Evolutionary conservation across 2,888 invertebrate species (phyloP).

Genomic region (Clistopyga incitator): DNA sequence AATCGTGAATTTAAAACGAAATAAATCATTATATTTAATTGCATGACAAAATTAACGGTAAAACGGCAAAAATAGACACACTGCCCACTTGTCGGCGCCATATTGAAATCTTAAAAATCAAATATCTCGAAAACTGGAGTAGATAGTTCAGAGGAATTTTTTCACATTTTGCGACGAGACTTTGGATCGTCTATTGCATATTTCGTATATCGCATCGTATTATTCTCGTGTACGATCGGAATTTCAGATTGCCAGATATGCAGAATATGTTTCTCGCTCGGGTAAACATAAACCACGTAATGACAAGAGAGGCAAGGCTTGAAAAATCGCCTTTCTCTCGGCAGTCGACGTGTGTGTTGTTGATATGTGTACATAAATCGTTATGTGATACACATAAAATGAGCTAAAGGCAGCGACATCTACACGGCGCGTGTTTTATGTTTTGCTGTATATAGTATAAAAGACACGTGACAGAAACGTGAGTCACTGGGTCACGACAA

Average conservation of each 20-base stretch:
- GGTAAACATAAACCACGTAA: slow-evolving; percentile 52
- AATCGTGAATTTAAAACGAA: background rate
- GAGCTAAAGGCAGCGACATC: background rate
- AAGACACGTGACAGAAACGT: slow-evolving; percentile 47
- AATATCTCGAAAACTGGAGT: too few relatives aligned
- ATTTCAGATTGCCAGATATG: slow-evolving; percentile 32
- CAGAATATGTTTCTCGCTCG: slow-evolving; percentile 36
- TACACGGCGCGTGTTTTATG: background rate
- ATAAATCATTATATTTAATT: background rate
- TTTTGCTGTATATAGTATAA: background rate
- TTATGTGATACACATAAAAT: slow-evolving; percentile 1
- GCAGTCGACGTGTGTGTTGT: slow-evolving; percentile 1
- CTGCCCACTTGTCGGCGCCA: too few relatives aligned
- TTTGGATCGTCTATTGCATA: slow-evolving; percentile 13
- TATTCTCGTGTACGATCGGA: slow-evolving; percentile 21
- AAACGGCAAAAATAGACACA: background rate
- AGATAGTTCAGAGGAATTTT: too few relatives aligned
- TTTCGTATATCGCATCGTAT: slow-evolving; percentile 30
- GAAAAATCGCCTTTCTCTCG: slow-evolving; percentile 50
- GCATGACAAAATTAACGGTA: too few relatives aligned
- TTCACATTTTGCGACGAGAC: background rate
- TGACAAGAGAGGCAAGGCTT: slow-evolving; percentile 36
- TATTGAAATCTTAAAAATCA: too few relatives aligned
- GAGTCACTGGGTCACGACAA: slow-evolving; percentile 69
- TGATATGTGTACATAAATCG: background rate